Conservation (phyloP, 2,888 invertebrate species). For the Folsomia candida region DNA sequence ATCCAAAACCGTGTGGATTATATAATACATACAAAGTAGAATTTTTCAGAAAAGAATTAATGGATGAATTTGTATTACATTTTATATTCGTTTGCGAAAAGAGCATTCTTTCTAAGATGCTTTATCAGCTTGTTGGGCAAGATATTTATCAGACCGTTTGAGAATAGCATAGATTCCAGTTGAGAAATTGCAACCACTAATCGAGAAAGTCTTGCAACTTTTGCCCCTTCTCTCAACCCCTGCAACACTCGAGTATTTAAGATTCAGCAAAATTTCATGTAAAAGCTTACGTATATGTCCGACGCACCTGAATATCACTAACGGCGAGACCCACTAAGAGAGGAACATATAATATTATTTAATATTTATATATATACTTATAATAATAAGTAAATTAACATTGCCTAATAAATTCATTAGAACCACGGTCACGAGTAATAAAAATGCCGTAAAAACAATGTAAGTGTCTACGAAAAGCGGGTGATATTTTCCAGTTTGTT, state of each 20-base stretch:
- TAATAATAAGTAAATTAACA: too few relatives aligned
- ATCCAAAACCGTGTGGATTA: neutral
- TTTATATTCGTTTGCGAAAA: conserved; percentile 71
- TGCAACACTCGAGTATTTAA: too few relatives aligned
- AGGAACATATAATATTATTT: too few relatives aligned
- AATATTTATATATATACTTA: too few relatives aligned
- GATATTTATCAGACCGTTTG: conserved; percentile 66
- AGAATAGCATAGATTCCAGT: conserved; percentile 77
- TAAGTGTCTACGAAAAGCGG: conserved; percentile 66
- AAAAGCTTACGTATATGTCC: neutral
- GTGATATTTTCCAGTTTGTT: neutral
- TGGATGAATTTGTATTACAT: neutral
- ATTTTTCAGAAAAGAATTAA: too few relatives aligned
- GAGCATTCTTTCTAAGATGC: conserved; percentile 68
- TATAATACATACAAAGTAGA: neutral
- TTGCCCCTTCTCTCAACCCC: conserved; percentile 59
- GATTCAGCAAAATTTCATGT: neutral
- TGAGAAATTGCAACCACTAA: conserved; percentile 78
- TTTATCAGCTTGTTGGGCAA: conserved; percentile 63
- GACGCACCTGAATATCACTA: neutral
- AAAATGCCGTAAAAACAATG: conserved; percentile 71
- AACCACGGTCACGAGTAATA: conserved; percentile 75
- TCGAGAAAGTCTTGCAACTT: conserved; percentile 72
- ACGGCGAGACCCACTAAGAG: neutral
- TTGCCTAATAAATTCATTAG: conserved; percentile 77